Percentiles rank a stretch among this genome's conserved stretches.
Evolutionary conservation across 1,140 invertebrate species (phyloP).

Genomic region (Camponotus vicinus): DNA sequence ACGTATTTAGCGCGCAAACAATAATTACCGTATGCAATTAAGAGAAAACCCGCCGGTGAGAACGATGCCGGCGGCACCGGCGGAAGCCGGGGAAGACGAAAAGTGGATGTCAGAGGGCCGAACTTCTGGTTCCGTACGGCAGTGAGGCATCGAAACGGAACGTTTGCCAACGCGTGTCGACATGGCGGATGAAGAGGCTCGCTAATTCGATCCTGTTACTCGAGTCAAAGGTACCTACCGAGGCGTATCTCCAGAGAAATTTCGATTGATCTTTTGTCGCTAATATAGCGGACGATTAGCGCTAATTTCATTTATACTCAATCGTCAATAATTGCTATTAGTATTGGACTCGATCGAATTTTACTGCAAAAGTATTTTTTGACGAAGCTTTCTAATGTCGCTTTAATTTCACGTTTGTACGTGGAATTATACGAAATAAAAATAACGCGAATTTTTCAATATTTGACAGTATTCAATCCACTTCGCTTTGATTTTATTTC

Average conservation of each 20-base stretch:
- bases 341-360: background rate
- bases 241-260: slow-evolving; percentile 58
- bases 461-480: background rate
- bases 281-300: background rate
- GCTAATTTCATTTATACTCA: background rate
- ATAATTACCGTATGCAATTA: slow-evolving; percentile 80
- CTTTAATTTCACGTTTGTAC: background rate
- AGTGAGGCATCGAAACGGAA: slow-evolving; percentile 65
- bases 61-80: background rate
- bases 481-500: slow-evolving; percentile 26
- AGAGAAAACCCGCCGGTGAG: slow-evolving; percentile 55
- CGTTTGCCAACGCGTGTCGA: slow-evolving; percentile 59
- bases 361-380: background rate
- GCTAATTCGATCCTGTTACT: slow-evolving; percentile 71
- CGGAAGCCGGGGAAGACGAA: background rate
- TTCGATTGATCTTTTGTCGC: slow-evolving; percentile 58
- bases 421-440: slow-evolving; percentile 12
- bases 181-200: slow-evolving; percentile 65
- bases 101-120: slow-evolving; percentile 50
- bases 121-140: slow-evolving; percentile 58
- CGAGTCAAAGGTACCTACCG: slow-evolving; percentile 42
- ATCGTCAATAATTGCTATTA: background rate
- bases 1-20: slow-evolving; percentile 75
- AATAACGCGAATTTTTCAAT: slow-evolving; percentile 37
- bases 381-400: background rate